Conservation (phyloP, 2,888 invertebrate species). For the Plagiodera versicolora region DNA sequence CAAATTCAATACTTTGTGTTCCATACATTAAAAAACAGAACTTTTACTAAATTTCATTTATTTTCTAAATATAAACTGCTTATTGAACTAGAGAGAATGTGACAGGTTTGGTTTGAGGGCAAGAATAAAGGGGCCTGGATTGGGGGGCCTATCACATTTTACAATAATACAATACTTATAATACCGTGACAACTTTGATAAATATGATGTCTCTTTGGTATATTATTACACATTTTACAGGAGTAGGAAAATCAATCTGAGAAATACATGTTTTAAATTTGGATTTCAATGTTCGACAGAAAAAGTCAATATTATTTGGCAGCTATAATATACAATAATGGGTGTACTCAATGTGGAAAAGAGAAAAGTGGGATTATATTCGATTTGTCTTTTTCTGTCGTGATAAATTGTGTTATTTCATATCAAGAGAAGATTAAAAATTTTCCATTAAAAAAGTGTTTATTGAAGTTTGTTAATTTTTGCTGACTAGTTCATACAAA, state of each 20-base stretch:
- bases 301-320: neutral
- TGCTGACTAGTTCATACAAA: conserved; percentile 51
- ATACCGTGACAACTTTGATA: conserved; percentile 44
- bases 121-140: conserved; percentile 54
- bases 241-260: conserved; percentile 43
- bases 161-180: conserved; percentile 53
- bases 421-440: conserved; percentile 12
- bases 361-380: no score
- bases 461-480: conserved; percentile 45
- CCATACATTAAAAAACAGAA: neutral
- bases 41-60: conserved; percentile 43
- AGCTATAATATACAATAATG: no score
- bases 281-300: neutral
- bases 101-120: conserved; percentile 54
- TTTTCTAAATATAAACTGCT: conserved; percentile 57
- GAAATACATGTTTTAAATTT: neutral
- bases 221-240: conserved; percentile 56
- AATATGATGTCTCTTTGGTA: conserved; percentile 55
- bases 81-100: conserved; percentile 56
- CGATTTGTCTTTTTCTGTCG: conserved; percentile 28
- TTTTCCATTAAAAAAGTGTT: conserved; percentile 39
- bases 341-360: no score
- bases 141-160: conserved; percentile 57
- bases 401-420: neutral
- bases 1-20: no score